Evolutionary conservation across 1,140 invertebrate species (phyloP).

Genomic region (Aethina tumida): DNA sequence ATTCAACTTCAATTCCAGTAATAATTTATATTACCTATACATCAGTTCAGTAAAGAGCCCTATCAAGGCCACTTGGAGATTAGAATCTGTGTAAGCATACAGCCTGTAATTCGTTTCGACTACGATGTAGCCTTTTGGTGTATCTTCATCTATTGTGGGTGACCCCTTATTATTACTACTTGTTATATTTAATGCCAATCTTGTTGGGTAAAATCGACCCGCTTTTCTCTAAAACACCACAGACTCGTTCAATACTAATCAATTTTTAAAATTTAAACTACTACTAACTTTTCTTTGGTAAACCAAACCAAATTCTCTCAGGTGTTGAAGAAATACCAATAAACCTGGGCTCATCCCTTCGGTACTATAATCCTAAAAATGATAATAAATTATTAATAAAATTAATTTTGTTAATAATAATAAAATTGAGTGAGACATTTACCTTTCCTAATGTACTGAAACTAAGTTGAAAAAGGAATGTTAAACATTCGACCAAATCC

Average conservation of each 20-base stretch:
- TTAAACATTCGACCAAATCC: conserved; percentile 82
- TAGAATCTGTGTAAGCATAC: conserved; percentile 93
- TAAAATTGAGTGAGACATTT: conserved; percentile 18
- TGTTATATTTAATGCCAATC: conserved; percentile 83
- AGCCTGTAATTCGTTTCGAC: conserved; percentile 97
- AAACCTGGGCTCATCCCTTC: conserved; percentile 86
- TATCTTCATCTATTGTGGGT: conserved; percentile 38
- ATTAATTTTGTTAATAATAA: conserved; percentile 7
- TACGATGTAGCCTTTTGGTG: conserved; percentile 72
- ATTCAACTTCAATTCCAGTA: not conserved
- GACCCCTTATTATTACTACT: conserved; percentile 49
- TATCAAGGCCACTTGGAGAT: conserved; percentile 83
- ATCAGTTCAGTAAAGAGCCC: conserved; percentile 86
- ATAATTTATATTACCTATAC: conserved; percentile 54
- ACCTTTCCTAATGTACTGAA: conserved; percentile 92
- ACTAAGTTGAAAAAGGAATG: conserved; percentile 92
- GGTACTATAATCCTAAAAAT: conserved; percentile 82
- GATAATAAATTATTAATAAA: conserved; percentile 5
- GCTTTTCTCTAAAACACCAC: conserved; percentile 59
- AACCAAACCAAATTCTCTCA: conserved; percentile 93
- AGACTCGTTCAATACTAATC: conserved; percentile 4
- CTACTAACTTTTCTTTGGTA: conserved; percentile 80
- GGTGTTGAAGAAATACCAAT: conserved; percentile 85
- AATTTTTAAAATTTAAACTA: conserved; percentile 3
- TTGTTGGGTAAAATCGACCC: conserved; percentile 89